Conservation (phyloP, 2,888 invertebrate species). For the Harpalus rubripes region DNA sequence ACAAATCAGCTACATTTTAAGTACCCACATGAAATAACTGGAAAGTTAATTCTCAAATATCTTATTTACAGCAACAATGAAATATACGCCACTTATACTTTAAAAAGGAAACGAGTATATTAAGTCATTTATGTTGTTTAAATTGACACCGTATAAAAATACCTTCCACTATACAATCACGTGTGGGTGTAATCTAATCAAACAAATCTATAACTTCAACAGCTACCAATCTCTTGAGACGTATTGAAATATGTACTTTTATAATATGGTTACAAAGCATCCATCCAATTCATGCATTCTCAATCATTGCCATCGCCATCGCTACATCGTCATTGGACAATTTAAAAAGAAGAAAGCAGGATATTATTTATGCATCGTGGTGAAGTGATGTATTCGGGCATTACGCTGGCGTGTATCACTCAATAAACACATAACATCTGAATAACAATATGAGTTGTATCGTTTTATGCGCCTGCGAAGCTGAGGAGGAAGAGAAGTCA, state of each 20-base stretch:
- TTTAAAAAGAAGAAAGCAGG: background rate
- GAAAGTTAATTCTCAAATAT: too few species aligned
- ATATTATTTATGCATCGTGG: slow-evolving; percentile 22
- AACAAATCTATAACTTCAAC: slow-evolving; percentile 18
- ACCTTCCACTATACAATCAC: slow-evolving; percentile 9
- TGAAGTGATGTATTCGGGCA: slow-evolving; percentile 25
- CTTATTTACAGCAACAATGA: too few species aligned
- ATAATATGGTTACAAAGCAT: slow-evolving; percentile 20
- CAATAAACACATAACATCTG: slow-evolving; percentile 58
- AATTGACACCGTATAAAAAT: slow-evolving; percentile 2
- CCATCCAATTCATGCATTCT: slow-evolving; percentile 8
- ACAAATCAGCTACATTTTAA: too few species aligned
- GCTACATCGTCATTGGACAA: background rate
- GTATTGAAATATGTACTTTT: slow-evolving; percentile 10
- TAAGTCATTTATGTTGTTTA: background rate
- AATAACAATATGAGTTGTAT: slow-evolving; percentile 52
- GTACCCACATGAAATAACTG: too few species aligned
- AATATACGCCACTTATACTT: too few species aligned
- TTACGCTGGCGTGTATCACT: slow-evolving; percentile 57
- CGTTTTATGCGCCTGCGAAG: slow-evolving; percentile 36
- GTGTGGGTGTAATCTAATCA: slow-evolving; percentile 31
- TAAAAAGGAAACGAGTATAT: too few species aligned
- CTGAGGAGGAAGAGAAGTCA: slow-evolving; percentile 3
- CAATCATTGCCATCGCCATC: slow-evolving; percentile 18
- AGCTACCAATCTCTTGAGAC: slow-evolving; percentile 4